Percentiles rank a stretch among this genome's conserved stretches.
Conservation (phyloP, 2,888 invertebrate species). For the Polyploca ridens region DNA sequence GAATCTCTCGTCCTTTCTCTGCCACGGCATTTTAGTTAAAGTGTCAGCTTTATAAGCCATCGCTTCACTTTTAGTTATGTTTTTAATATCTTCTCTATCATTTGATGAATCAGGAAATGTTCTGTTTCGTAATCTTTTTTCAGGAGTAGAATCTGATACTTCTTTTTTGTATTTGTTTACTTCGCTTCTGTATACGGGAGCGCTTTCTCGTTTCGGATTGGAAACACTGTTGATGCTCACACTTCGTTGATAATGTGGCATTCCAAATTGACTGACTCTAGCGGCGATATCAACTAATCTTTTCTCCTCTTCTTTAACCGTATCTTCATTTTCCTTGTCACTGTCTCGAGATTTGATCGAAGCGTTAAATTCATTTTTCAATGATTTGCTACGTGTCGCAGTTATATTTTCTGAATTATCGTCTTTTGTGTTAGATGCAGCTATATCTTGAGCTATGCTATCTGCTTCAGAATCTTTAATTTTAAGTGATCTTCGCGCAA, state of each 20-base stretch:
- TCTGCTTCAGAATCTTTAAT: constrained; percentile 89
- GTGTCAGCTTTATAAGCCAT: constrained; percentile 77
- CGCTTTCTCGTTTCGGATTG: constrained; percentile 73
- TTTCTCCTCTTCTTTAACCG: constrained; percentile 59
- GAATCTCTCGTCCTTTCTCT: constrained; percentile 68
- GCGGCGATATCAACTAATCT: constrained; percentile 75
- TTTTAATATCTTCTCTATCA: constrained; percentile 77
- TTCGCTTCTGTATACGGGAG: constrained; percentile 72
- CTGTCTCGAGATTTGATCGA: constrained; percentile 87
- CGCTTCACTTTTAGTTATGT: constrained; percentile 69
- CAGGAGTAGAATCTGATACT: constrained; percentile 80
- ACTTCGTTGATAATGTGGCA: constrained; percentile 74
- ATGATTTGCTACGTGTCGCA: constrained; percentile 62
- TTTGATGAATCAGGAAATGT: constrained; percentile 80
- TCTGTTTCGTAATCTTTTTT: constrained; percentile 76
- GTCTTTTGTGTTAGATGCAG: constrained; percentile 70
- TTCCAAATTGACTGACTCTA: constrained; percentile 75
- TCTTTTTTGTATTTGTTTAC: constrained; percentile 80
- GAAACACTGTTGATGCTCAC: constrained; percentile 74
- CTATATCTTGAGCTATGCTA: constrained; percentile 83
- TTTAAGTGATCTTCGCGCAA: constrained; percentile 91
- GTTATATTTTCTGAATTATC: constrained; percentile 51
- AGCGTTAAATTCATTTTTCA: constrained; percentile 79
- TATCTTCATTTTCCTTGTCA: constrained; percentile 88
- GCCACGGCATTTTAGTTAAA: constrained; percentile 73